phyloP scores from a whole-genome alignment of 2,113 vertebrate species.

The Cariama cristata region DNA sequence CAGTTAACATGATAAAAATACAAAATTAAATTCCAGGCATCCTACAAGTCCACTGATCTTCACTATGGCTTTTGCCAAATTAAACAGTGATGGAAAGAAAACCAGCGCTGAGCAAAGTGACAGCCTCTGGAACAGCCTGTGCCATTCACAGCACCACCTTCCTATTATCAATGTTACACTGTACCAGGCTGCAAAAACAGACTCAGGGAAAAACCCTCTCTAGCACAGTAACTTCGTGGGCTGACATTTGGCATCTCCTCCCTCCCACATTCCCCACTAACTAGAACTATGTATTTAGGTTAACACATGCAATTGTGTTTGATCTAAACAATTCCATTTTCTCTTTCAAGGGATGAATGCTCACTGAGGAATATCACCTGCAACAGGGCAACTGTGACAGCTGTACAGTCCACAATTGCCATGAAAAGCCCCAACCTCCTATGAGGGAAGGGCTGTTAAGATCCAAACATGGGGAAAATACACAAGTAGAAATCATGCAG shows the following conservation, averaged over 20 bases:
- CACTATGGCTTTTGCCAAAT: background rate
- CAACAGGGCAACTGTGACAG: background rate
- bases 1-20: background rate
- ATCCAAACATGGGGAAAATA: background rate
- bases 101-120: background rate
- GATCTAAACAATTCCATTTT: background rate
- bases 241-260: background rate
- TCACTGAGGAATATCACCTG: background rate
- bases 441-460: background rate
- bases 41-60: background rate
- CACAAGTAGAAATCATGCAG: background rate
- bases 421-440: background rate
- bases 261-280: background rate
- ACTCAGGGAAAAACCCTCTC: background rate
- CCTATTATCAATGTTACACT: background rate
- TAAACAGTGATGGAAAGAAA: background rate
- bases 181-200: background rate
- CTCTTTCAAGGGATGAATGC: background rate
- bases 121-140: background rate
- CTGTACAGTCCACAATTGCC: background rate
- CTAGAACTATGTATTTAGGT: background rate
- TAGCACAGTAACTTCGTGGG: background rate
- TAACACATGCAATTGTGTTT: background rate
- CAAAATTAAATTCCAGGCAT: background rate
- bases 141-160: background rate